Conservation (phyloP, 2,888 invertebrate species). For the Idaea dimidiata region DNA sequence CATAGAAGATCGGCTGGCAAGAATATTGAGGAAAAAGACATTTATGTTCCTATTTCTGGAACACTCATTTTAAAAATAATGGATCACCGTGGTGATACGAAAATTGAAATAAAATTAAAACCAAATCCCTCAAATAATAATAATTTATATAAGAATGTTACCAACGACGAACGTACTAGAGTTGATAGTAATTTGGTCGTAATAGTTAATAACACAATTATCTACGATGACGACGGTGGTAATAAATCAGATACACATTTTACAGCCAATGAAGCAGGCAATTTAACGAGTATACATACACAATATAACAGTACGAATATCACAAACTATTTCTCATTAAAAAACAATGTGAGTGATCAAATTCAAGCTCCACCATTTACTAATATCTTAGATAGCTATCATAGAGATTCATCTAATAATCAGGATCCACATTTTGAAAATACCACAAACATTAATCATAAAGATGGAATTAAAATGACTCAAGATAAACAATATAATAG, state of each 20-base stretch:
- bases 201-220: constrained; percentile 36
- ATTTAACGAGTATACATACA: neutral
- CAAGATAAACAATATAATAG: too few species aligned
- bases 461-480: too few species aligned
- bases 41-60: constrained; percentile 10
- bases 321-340: neutral
- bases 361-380: neutral
- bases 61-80: constrained; percentile 46
- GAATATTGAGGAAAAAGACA: neutral
- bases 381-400: neutral
- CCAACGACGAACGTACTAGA: neutral
- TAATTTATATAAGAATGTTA: constrained; percentile 3
- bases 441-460: too few species aligned
- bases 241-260: neutral
- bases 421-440: too few species aligned
- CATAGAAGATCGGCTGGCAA: neutral
- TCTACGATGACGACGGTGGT: constrained; percentile 28
- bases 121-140: constrained; percentile 20
- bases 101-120: constrained; percentile 48
- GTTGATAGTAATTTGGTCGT: constrained; percentile 30
- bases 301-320: neutral
- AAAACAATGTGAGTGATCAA: neutral
- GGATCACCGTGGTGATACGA: constrained; percentile 36
- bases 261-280: neutral
- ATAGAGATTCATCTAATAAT: neutral